Base-by-base conservation (phyloP, 2,113 vertebrate genomes). In the Grus americana region DNA sequence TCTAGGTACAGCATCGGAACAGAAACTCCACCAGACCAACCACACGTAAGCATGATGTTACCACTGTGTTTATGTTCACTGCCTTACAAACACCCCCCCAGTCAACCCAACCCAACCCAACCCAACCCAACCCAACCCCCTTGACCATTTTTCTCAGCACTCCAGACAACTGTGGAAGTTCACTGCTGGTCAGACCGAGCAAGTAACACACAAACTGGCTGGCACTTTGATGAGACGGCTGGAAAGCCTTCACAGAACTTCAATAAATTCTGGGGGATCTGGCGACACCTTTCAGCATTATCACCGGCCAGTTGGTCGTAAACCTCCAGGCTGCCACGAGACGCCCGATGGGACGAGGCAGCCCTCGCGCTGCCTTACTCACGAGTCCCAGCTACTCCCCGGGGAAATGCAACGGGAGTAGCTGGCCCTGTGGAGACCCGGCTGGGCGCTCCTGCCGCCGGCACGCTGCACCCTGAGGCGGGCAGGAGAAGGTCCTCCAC, bases 131-230 rank as follows among this genome's bases (percentile, higher is more conserved):
- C 11, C 12, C 32, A n/a, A 26, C 16, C 46, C 4, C 54, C 7
- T 0, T 8, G 11, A 38, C 20, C 27, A 44, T 17, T 23, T 23
- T 44, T 12, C 40, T 20, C 74, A 44, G 59, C 34, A 23, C 10
- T 67, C 9, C 15, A 9, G 21, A n/a, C 36, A 50, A 30, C 17
- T 2, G 18, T 27, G n/a, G 76, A 65, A 57, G 68, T 14, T 47
- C 13, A 24, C 34, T 40, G 46, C 23, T 15, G 54, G 38, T n/a
- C 67, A 17, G 29, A 17, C 58, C 2, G 50, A 42, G 59, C 38
- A 29, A 23, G 42, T 3, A 19, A 29, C 4, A 0, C 29, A 12
- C 29, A 12, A 57, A 15, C 8, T 1, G 8, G 2, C 26, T 5
- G 26, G 20, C 9, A 5, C 26, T 47, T 34, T 32, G 36, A 34